phyloP scores from a whole-genome alignment of 2,113 vertebrate species.

The Dicrurus megarhynchus region DNA sequence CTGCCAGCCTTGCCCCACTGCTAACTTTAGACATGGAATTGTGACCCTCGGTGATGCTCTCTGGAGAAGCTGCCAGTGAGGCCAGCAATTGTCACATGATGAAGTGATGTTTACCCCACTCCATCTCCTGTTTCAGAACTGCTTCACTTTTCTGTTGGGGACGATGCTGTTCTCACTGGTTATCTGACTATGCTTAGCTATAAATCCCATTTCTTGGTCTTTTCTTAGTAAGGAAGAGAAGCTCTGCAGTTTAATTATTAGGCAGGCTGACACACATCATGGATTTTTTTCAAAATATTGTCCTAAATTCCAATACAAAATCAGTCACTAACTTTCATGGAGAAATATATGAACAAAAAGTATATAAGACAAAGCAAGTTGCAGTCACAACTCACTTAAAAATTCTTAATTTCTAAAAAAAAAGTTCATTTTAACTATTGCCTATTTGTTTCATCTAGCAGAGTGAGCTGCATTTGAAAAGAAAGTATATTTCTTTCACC shows the following conservation, averaged over 20 bases:
- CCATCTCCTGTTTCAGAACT: background rate
- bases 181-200: background rate
- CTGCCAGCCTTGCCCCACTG: background rate
- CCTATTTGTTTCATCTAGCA: background rate
- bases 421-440: background rate
- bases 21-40: constrained; percentile 66
- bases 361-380: background rate
- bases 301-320: background rate
- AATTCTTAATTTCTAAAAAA: background rate
- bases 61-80: background rate
- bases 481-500: background rate
- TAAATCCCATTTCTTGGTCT: background rate
- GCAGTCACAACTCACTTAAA: background rate
- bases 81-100: background rate
- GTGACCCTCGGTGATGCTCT: constrained; percentile 7
- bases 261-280: background rate
- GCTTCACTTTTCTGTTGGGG: background rate
- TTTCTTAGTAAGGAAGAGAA: background rate
- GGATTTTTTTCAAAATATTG: background rate
- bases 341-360: background rate
- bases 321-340: background rate
- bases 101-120: background rate
- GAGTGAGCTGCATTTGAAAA: background rate
- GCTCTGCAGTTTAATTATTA: background rate
- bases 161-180: background rate